Evolutionary conservation across 2,888 invertebrate species (phyloP).

Genomic region (Tetrapedia diversipes): DNA sequence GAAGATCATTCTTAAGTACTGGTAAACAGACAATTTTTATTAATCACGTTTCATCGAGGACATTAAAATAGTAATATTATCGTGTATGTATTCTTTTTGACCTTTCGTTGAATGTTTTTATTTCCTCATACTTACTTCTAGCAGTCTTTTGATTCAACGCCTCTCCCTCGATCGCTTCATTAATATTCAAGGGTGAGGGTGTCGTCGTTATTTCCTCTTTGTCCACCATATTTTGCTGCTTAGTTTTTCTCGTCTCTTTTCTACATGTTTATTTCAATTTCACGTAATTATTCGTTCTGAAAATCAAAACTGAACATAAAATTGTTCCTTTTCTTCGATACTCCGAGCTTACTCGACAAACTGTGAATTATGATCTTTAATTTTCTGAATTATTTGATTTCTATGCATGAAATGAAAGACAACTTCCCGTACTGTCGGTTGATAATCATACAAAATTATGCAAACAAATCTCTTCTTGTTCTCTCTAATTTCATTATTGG

Average conservation of each 20-base stretch:
- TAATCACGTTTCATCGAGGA: not conserved
- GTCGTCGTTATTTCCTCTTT: conserved; percentile 71
- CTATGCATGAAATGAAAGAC: not conserved
- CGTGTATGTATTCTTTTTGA: no score
- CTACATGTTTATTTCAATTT: conserved; percentile 20
- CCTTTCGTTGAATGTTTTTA: no score
- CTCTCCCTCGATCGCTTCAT: conserved; percentile 74
- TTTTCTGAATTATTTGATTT: not conserved
- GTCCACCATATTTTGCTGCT: conserved; percentile 70
- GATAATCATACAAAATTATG: not conserved
- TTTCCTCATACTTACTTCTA: conserved; percentile 73
- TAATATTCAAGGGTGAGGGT: conserved; percentile 74
- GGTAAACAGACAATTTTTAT: conserved; percentile 74
- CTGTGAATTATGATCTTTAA: not conserved
- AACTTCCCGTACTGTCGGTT: no score
- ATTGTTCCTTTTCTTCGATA: not conserved
- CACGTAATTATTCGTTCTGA: conserved; percentile 42
- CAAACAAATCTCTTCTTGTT: not conserved
- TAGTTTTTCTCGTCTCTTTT: conserved; percentile 1
- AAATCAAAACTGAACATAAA: conserved; percentile 16
- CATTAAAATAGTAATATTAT: no score
- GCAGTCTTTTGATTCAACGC: conserved; percentile 77
- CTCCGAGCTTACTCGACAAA: not conserved
- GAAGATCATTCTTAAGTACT: conserved; percentile 87
- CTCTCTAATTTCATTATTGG: not conserved